Base-by-base conservation (phyloP, 2,888 invertebrate genomes). In the Protophormia terraenovae region DNA sequence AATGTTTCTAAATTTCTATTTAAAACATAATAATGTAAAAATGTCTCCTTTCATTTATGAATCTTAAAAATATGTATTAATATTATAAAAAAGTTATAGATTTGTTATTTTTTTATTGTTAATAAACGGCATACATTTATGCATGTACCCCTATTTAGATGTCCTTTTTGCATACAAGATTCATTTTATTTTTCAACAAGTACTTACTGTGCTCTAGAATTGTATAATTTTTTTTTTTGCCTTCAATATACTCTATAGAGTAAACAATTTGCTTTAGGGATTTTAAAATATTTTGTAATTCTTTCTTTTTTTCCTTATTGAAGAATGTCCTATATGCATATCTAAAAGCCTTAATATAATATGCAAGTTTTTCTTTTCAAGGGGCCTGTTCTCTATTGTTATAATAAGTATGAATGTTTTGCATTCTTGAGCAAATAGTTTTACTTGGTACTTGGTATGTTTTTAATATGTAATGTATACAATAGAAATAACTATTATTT, bases 191-290 rank as follows among this genome's bases (percentile, higher is more conserved):
- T 73, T 67, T 55, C 66, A 66, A 64, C 67, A 82, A 55, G 69
- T 76, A 75, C 69, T 60, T 73, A 47, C n/a, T 58, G 35, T 67
- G 60, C 41, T 69, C 19, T 71, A 55, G 53, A 71, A 71, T 55
- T 47, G 41, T 27, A 67, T 7, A 35, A 38, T 29, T 41, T 64
- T 53, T 50, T 45, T 50, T 22, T 62, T 24, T 45, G 19, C 38
- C 53, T 3, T 50, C 22, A 16, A 24, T 47, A n/a, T 78, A 29
- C 14, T 19, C 24, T 22, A n/a, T n/a, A 67, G 22, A 60, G 29
- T 50, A 29, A 45, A 76, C 14, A 82, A 71, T 75, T 76, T 81
- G 38, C 60, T 76, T 55, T 16, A 55, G 24, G 53, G 71, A 82
- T 64, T 71, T 69, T 3, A 55, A 10, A 1, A 64, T 32, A n/a